Percentiles rank a stretch among this genome's conserved stretches.
These are phyloP conservation scores for Saccostrea glomerata DNA, from an alignment of 1,140 invertebrate genomes.

Conservation along the genomic window DNA sequence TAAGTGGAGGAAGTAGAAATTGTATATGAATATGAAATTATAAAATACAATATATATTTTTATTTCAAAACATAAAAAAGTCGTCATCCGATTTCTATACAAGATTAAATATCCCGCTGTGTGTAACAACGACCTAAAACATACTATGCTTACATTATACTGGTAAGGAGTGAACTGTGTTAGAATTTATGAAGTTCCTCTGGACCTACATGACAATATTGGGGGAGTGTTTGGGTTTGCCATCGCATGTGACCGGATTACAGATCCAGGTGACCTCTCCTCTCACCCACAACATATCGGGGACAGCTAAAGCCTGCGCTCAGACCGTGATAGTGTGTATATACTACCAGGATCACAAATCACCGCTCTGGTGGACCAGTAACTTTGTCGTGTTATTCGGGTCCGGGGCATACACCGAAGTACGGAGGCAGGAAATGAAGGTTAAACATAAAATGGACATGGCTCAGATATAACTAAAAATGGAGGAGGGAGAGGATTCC, in stretches of 20 bases:
- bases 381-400: constrained; percentile 94
- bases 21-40: too few species aligned
- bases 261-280: constrained; percentile 99
- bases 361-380: constrained; percentile 95
- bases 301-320: constrained; percentile 98
- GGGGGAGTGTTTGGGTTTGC: constrained; percentile 97
- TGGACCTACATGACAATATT: constrained; percentile 87
- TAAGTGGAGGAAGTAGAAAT: too few species aligned
- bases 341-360: constrained; percentile 92
- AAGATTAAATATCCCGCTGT: too few species aligned
- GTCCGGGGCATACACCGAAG: constrained; percentile 93
- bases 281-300: constrained; percentile 98
- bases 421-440: constrained; percentile 92
- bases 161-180: too few species aligned
- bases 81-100: too few species aligned
- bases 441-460: constrained; percentile 57
- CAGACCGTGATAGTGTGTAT: constrained; percentile 97
- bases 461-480: background rate
- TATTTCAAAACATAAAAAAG: too few species aligned
- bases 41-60: too few species aligned
- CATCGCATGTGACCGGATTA: constrained; percentile 96
- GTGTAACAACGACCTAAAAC: too few species aligned
- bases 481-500: constrained; percentile 24
- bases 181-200: too few species aligned
- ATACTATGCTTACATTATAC: too few species aligned